Evolutionary conservation across 2,888 invertebrate species (phyloP).

Genomic region (Caenorhabditis sulstoni): DNA sequence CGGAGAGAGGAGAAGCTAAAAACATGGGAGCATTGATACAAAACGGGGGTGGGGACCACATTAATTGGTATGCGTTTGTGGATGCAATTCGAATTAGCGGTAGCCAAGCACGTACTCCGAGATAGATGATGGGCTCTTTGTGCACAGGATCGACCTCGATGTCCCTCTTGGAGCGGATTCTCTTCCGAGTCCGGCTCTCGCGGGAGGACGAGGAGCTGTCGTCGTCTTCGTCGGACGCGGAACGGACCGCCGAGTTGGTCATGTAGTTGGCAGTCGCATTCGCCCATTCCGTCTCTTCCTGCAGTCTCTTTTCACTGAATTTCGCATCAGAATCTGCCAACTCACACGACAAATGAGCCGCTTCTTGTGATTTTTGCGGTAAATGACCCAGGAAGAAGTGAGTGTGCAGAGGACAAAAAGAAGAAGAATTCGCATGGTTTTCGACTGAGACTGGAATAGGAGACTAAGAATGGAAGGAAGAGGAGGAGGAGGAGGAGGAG

Average conservation of each 20-base stretch:
- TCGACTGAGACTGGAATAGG: conserved; percentile 11
- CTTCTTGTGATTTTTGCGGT: conserved; percentile 68
- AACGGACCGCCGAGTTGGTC: conserved; percentile 48
- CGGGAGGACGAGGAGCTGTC: conserved; percentile 26
- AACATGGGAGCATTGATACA: too few species aligned
- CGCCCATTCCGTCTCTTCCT: conserved; percentile 70
- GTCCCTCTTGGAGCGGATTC: conserved; percentile 51
- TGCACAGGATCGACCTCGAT: conserved; percentile 65
- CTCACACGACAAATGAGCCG: conserved; percentile 66
- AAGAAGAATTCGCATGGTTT: conserved; percentile 49
- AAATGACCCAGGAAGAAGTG: conserved; percentile 68
- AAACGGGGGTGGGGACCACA: too few species aligned
- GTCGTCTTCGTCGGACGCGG: conserved; percentile 36
- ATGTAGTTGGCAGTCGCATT: conserved; percentile 41
- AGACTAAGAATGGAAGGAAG: neutral
- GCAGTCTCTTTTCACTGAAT: conserved; percentile 2
- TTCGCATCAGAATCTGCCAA: neutral
- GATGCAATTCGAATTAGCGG: neutral
- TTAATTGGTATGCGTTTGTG: neutral
- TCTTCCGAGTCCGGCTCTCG: conserved; percentile 19
- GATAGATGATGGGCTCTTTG: conserved; percentile 69
- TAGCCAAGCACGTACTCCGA: conserved; percentile 53
- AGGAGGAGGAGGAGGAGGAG: neutral
- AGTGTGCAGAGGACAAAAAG: conserved; percentile 35
- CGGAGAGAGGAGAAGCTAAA: too few species aligned